Evolutionary conservation across 1,140 invertebrate species (phyloP), one percentile per base, ranked within the genome.

Genomic region (Eupeodes corollae): DNA sequence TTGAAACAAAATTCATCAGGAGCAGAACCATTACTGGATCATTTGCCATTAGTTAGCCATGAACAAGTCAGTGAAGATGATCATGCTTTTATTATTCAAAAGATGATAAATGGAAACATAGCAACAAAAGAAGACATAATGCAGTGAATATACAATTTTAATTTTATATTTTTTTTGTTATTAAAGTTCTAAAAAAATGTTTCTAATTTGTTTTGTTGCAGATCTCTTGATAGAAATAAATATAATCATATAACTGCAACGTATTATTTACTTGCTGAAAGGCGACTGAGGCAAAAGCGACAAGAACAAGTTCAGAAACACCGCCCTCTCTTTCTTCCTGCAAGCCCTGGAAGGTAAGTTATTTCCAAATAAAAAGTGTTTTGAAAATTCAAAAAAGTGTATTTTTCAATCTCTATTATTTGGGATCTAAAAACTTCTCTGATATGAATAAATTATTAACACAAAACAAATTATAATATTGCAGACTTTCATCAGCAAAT

Each of bases 171-270:
- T 8, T 5, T 14, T 10, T 34, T n/a, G 9, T 34, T 34, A n/a
- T n/a, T 10, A n/a, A 14, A 11, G 13, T 42, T 18, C 2, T 42
- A 16, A 41, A 12, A 42, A 44, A 31, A 44, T n/a, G 3, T 37
- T 37, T 5, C 13, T 37, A 5, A 30, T 33, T 6, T 31, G 13
- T 30, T 46, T 55, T 44, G 37, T 75, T 75, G 13, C 63, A 93
- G 90, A 55, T 86, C 91, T 46, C 71, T 98, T 51, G 91, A 97
- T 61, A 88, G 86, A 64, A 92, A 97, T 73, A 88, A 93, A 61
- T 99, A 99, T 71, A 95, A 96, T 72, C 91, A 98, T 70, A 88
- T 99, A 54, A 97, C 95, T 30, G 96, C 96, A 21, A 99, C 95
- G 26, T 99, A 98, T 73, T 99, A 92, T 73, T 73, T 99, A 55